Percentiles rank a stretch among this genome's conserved stretches.
Evolutionary conservation across 1,140 invertebrate genomes (phyloP).

Genomic region (Laodelphax striatellus): DNA sequence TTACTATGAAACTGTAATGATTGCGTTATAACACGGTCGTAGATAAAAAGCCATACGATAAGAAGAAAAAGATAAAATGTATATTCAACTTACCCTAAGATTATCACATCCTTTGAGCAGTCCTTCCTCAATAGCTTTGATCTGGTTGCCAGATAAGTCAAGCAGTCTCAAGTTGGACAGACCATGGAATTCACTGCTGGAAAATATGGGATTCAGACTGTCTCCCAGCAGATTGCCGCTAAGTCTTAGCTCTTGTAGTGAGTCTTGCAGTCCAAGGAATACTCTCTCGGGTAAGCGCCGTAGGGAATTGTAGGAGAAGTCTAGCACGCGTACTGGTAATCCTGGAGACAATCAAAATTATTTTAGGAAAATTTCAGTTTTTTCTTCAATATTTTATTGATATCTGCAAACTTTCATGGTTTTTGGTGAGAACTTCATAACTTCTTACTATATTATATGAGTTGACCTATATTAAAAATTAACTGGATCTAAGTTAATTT

Average conservation of each 20-base stretch:
- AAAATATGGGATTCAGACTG: conserved; percentile 80
- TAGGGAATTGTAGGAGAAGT: conserved; percentile 71
- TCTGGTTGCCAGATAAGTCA: conserved; percentile 65
- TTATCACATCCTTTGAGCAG: conserved; percentile 69
- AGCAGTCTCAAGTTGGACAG: conserved; percentile 54
- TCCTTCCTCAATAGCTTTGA: conserved; percentile 70
- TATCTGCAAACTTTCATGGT: too few relatives aligned
- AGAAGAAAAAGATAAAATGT: background rate
- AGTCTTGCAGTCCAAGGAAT: conserved; percentile 48
- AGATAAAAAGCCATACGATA: too few relatives aligned
- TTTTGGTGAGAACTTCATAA: too few relatives aligned
- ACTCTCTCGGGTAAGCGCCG: conserved; percentile 64
- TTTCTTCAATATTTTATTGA: too few relatives aligned
- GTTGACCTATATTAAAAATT: too few relatives aligned
- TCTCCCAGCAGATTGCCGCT: conserved; percentile 76
- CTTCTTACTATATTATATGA: too few relatives aligned
- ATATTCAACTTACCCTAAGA: conserved; percentile 42
- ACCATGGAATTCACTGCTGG: conserved; percentile 69
- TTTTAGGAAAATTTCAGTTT: too few relatives aligned
- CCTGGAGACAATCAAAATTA: conserved; percentile 26
- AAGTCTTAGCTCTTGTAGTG: conserved; percentile 57
- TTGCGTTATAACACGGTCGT: too few relatives aligned
- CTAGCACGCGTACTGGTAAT: conserved; percentile 56
- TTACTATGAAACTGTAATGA: too few relatives aligned
- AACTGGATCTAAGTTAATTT: too few relatives aligned